phyloP scores from a whole-genome alignment of 2,113 vertebrate genomes.

The Phasianus colchicus region DNA sequence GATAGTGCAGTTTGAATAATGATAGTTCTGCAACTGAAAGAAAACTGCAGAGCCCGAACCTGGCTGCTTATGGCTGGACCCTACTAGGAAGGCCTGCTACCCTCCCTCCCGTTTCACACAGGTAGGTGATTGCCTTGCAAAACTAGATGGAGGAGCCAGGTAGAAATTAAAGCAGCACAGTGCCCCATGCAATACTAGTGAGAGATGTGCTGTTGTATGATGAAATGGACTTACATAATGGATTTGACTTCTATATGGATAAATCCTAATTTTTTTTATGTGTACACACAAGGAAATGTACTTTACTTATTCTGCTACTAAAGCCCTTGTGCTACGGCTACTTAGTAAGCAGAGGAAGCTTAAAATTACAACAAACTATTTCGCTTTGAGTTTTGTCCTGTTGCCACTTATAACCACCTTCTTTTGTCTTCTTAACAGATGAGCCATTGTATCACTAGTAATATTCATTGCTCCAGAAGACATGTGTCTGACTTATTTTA shows the following conservation, averaged over 20 bases:
- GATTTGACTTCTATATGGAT: neutral
- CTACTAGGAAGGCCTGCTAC: too few species aligned
- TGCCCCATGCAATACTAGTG: neutral
- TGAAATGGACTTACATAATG: neutral
- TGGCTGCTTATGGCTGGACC: neutral
- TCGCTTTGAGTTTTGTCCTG: neutral
- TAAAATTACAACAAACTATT: neutral
- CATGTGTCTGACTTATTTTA: neutral
- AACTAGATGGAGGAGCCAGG: neutral
- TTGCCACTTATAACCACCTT: neutral
- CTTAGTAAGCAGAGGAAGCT: neutral
- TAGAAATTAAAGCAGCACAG: neutral
- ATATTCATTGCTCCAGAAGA: neutral
- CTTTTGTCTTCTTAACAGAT: neutral
- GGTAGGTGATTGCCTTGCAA: neutral
- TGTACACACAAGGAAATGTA: rapidly evolving
- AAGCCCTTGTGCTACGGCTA: neutral
- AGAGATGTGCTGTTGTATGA: neutral
- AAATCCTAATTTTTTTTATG: neutral
- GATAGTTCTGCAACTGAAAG: neutral
- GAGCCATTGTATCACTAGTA: neutral
- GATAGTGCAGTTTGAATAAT: neutral
- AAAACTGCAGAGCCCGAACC: neutral
- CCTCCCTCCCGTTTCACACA: neutral
- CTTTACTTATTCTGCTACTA: neutral